These are phyloP conservation scores for Bagarius yarrelli DNA, from an alignment of 2,113 vertebrate species.

Conservation along the genomic window DNA sequence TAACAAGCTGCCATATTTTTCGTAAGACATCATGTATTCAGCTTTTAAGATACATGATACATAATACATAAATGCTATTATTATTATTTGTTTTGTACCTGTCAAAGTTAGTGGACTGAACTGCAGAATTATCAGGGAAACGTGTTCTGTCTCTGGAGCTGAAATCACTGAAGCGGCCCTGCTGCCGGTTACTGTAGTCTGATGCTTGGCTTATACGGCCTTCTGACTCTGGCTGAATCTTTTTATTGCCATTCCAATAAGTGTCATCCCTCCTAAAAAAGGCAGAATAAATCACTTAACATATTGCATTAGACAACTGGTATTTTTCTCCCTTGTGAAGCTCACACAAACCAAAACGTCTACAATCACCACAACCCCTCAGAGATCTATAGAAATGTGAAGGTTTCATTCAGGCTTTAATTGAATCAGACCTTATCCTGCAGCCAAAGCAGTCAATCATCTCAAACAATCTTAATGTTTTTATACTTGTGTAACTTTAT, in stretches of 20 bases:
- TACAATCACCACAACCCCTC: too few species aligned
- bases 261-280: slow-evolving; percentile 80
- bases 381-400: background rate
- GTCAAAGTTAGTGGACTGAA: slow-evolving; percentile 81
- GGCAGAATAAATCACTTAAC: slow-evolving; percentile 28
- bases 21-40: too few species aligned
- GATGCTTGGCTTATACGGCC: slow-evolving; percentile 84
- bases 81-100: slow-evolving; percentile 74
- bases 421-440: too few species aligned
- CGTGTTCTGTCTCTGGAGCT: slow-evolving; percentile 83
- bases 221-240: slow-evolving; percentile 83
- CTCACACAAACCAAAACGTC: background rate
- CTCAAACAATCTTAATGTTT: background rate
- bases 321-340: background rate
- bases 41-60: too few species aligned
- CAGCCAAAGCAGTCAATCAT: background rate
- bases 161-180: slow-evolving; percentile 89
- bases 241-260: slow-evolving; percentile 93
- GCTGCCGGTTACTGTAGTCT: slow-evolving; percentile 82
- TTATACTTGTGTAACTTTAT: background rate
- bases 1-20: too few species aligned
- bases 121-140: slow-evolving; percentile 78
- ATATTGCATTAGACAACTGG: background rate
- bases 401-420: background rate
- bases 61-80: too few species aligned